Percentiles rank a stretch among this genome's conserved stretches.
phyloP scores from a whole-genome alignment of 2,797 vertebrate species.

The Premnoplex brunnescens region DNA sequence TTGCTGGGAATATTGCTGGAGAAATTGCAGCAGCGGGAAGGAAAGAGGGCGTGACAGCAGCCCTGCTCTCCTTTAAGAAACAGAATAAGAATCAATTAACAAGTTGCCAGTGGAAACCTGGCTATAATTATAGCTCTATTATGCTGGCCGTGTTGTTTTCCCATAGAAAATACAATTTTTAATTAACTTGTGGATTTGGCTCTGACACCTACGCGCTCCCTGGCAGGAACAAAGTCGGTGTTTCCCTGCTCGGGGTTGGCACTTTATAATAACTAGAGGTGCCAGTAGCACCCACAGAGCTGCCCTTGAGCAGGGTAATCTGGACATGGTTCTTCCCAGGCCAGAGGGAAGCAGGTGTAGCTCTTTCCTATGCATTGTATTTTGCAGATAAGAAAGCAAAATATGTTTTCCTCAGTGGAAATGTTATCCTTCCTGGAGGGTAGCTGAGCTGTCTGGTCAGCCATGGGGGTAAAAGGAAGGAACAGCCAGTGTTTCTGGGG shows the following conservation, averaged over 20 bases:
- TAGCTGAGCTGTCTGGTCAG: not conserved
- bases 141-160: slow-evolving; percentile 46
- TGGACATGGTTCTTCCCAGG: not conserved
- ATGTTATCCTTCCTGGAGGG: not conserved
- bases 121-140: slow-evolving; percentile 63
- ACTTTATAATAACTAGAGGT: not conserved
- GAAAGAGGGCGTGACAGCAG: slow-evolving; percentile 43
- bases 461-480: rapidly evolving
- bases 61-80: slow-evolving; percentile 35
- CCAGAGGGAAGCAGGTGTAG: not conserved
- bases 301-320: not conserved
- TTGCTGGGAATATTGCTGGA: not conserved
- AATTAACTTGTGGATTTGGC: slow-evolving; percentile 65
- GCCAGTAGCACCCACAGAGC: not conserved
- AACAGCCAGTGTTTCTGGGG: not conserved
- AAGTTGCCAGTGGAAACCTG: slow-evolving; percentile 66
- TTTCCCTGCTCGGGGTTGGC: not conserved
- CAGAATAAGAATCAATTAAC: slow-evolving; percentile 60
- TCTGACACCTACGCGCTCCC: not conserved
- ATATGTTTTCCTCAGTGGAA: not conserved
- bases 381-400: not conserved
- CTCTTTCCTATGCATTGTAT: not conserved
- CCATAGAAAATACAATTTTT: slow-evolving; percentile 55
- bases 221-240: not conserved
- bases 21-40: slow-evolving; percentile 15